phyloP scores from a whole-genome alignment of 2,888 invertebrate genomes.

The Cylloceria caligata region DNA sequence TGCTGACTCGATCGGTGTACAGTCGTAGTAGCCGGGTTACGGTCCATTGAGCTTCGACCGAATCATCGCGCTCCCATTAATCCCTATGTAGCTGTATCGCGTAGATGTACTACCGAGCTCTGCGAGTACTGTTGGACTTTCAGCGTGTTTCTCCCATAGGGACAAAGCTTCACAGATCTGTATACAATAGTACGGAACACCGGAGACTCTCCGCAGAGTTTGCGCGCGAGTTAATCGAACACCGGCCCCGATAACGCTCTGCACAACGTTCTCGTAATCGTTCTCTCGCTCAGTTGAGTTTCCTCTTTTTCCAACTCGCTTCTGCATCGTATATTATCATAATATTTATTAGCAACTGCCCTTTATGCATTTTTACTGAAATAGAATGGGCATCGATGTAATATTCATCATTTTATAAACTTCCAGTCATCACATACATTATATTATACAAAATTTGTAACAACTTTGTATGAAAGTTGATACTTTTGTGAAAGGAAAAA shows the following conservation, averaged over 20 bases:
- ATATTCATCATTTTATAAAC: background rate
- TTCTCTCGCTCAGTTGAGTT: slow-evolving; percentile 56
- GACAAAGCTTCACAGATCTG: slow-evolving; percentile 39
- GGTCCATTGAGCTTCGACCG: slow-evolving; percentile 69
- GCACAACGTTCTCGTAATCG: slow-evolving; percentile 51
- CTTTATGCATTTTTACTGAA: background rate
- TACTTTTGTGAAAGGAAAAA: background rate
- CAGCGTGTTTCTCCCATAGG: slow-evolving; percentile 32
- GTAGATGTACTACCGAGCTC: slow-evolving; percentile 26
- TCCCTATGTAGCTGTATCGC: slow-evolving; percentile 39
- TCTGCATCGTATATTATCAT: slow-evolving; percentile 16
- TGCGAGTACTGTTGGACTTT: slow-evolving; percentile 11
- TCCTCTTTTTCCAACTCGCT: slow-evolving; percentile 34
- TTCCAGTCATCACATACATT: background rate
- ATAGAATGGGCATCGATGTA: background rate
- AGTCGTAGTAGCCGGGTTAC: slow-evolving; percentile 61
- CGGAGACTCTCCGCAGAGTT: slow-evolving; percentile 4
- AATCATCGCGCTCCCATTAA: slow-evolving; percentile 70
- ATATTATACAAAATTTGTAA: no score
- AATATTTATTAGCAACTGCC: background rate
- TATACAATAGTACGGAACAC: slow-evolving; percentile 35
- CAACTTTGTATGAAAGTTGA: no score
- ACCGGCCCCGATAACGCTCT: slow-evolving; percentile 68
- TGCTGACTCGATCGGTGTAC: slow-evolving; percentile 56
- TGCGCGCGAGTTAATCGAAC: slow-evolving; percentile 66